These are phyloP conservation scores for Dermochelys coriacea DNA, from an alignment of 2,797 vertebrate species.

Conservation along the genomic window DNA sequence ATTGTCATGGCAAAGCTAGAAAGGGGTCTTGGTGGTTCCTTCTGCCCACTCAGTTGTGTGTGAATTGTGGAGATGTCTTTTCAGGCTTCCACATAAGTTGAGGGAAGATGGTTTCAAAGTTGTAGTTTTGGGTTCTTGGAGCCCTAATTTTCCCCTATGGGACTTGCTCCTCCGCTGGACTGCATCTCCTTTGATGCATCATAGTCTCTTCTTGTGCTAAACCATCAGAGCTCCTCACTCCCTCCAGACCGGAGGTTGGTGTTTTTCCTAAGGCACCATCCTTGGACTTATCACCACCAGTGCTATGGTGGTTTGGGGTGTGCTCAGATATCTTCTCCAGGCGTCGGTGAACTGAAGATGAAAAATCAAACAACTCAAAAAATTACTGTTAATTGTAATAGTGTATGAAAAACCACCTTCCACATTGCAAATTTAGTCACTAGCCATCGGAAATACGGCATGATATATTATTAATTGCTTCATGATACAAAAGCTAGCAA, in stretches of 20 bases:
- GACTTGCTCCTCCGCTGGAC: too few relatives aligned
- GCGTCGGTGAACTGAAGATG: background rate
- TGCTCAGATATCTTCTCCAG: background rate
- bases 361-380: background rate
- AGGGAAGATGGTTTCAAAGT: background rate
- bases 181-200: too few relatives aligned
- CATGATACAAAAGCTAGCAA: background rate
- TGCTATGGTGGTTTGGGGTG: background rate
- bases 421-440: background rate
- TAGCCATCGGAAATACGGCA: background rate
- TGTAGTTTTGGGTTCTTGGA: background rate
- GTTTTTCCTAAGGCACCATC: background rate
- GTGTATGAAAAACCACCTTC: background rate
- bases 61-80: background rate
- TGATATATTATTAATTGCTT: background rate
- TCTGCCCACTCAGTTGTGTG: background rate
- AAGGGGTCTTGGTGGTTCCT: background rate
- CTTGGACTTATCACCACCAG: background rate
- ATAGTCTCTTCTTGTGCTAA: background rate
- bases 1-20: background rate
- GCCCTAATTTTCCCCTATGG: too few relatives aligned
- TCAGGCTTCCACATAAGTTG: background rate
- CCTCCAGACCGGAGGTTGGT: background rate
- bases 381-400: background rate
- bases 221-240: background rate